Base-by-base conservation (phyloP, 2,113 vertebrate species). In the Periophthalmus modestus region DNA sequence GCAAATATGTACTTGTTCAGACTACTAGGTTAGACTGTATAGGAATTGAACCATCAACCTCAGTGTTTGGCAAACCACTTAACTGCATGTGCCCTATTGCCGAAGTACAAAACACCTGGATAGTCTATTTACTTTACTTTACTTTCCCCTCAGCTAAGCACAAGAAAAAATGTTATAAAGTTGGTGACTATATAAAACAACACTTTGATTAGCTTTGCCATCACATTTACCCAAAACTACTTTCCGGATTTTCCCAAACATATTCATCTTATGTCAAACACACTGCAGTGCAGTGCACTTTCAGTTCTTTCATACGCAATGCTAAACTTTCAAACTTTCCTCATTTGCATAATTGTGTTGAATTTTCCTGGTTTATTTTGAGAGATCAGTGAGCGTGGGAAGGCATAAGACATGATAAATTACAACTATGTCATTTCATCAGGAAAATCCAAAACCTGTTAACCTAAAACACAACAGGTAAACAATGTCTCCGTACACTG, bases 291-390 rank as follows among this genome's bases (percentile, higher is more conserved):
- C 12, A 15, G 7, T 28, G 15, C 23, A 24, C 23, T 28, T 28
- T 4, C 12, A 0, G 57, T 15, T 59, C 57, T 59, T 4, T 59
- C 57, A 24, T 14, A 24, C 12, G 57, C 24, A 23, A 59, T 23
- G 23, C 57, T 1, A 5, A 24, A 24, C 9, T 14, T 11, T 15
- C 57, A 12, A 23, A 23, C 57, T 4, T 23, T 28, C 2, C 57
- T 59, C 57, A 59, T 59, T 59, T 59, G 57, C 57, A 59, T 59
- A 59, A 59, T 59, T 59, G 57, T 21, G 55, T 6, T 6, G 19
- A 16, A 19, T 43, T 43, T 39, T n/a, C 4, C 52, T n/a, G 13
- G 57, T 13, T 6, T 6, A 6, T 12, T 59, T 59, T 14, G 57
- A 21, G 50, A 57, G 57, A 24, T 23, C 23, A 14, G 21, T 3